These are phyloP conservation scores for Scelioninae gen. 2 DNA, from an alignment of 2,888 invertebrate species.

Conservation along the genomic window DNA sequence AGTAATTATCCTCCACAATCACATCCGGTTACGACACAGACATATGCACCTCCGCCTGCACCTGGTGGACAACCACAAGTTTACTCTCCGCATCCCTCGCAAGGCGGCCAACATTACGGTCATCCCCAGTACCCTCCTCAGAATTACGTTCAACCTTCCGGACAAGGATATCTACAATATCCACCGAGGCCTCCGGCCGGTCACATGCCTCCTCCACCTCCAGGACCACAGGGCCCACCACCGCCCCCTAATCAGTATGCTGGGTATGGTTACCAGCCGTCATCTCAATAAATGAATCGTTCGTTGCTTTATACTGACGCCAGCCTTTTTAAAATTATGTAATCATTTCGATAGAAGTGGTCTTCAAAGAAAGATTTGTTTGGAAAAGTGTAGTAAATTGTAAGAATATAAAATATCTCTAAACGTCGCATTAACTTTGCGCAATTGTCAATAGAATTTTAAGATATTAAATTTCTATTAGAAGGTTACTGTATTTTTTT, in stretches of 20 bases:
- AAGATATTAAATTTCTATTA: too few species aligned
- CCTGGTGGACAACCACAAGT: constrained; percentile 77
- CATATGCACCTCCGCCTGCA: constrained; percentile 73
- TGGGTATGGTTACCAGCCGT: constrained; percentile 88
- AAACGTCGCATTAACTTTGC: too few species aligned
- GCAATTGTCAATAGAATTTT: too few species aligned
- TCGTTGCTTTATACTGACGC: too few species aligned
- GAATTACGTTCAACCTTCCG: constrained; percentile 79
- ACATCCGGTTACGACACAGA: constrained; percentile 76
- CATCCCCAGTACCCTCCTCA: constrained; percentile 80
- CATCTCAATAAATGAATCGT: constrained; percentile 78
- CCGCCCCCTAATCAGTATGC: constrained; percentile 85
- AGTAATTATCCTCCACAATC: constrained; percentile 76
- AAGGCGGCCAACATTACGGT: constrained; percentile 75
- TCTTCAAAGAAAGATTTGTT: too few species aligned
- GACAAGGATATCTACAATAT: constrained; percentile 81
- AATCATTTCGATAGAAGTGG: too few species aligned
- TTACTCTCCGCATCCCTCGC: constrained; percentile 78
- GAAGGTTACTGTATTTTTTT: too few species aligned
- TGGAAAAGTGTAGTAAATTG: too few species aligned
- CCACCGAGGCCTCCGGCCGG: constrained; percentile 79
- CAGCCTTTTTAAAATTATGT: too few species aligned
- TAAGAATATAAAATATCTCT: too few species aligned
- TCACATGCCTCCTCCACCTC: constrained; percentile 78
- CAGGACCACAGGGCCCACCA: constrained; percentile 83